Evolutionary conservation across 2,888 invertebrate species (phyloP).

Genomic region (Athalia circularis): DNA sequence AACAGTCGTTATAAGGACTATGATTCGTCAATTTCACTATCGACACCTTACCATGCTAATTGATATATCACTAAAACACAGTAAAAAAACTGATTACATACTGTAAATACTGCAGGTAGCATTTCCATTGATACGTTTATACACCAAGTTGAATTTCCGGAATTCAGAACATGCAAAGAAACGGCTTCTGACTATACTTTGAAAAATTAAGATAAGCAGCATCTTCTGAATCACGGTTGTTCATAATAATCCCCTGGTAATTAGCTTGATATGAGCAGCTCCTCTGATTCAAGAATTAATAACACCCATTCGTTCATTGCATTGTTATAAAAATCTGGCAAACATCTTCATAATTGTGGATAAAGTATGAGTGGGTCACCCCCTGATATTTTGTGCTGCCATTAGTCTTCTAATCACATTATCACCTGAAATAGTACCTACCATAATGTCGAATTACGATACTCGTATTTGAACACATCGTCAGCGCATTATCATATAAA

Average conservation of each 20-base stretch:
- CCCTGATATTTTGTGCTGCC: neutral
- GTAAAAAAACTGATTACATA: slow-evolving; percentile 10
- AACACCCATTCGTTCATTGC: slow-evolving; percentile 7
- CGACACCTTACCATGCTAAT: slow-evolving; percentile 4
- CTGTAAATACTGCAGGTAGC: slow-evolving; percentile 19
- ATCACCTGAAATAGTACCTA: slow-evolving; percentile 25
- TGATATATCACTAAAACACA: neutral
- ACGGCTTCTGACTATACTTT: too few relatives aligned
- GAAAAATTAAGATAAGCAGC: neutral
- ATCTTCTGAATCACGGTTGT: neutral
- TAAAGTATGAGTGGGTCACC: neutral
- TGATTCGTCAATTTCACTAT: slow-evolving; percentile 9
- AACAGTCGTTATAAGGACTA: slow-evolving; percentile 24
- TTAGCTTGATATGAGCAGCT: slow-evolving; percentile 30
- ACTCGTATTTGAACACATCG: slow-evolving; percentile 4
- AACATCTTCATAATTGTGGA: too few relatives aligned
- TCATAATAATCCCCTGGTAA: slow-evolving; percentile 12
- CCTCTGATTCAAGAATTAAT: neutral
- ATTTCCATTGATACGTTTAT: neutral
- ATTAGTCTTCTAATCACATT: neutral
- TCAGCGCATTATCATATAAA: slow-evolving; percentile 69
- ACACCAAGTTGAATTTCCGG: too few relatives aligned
- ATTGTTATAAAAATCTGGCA: neutral
- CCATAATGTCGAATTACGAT: neutral
- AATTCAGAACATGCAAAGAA: too few relatives aligned